Conservation (phyloP, 2,888 invertebrate species). For the Scelioninae gen. 1 region DNA sequence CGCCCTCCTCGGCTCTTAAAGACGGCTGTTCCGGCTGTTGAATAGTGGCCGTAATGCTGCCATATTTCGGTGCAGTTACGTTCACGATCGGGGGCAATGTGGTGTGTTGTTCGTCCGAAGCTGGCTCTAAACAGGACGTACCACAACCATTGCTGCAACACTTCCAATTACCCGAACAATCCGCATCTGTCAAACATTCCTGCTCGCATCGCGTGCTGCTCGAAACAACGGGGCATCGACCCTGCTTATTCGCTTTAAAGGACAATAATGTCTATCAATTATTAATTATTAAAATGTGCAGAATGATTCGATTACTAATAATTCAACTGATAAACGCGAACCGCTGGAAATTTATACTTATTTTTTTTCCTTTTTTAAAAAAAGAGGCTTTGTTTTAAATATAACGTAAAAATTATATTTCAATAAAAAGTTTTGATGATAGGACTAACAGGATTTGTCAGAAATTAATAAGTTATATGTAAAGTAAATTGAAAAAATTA, state of each 20-base stretch:
- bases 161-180: conserved; percentile 91
- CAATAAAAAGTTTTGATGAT: no score
- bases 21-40: conserved; percentile 86
- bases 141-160: conserved; percentile 93
- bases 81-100: conserved; percentile 76
- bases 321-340: no score
- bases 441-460: no score
- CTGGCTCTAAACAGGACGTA: conserved; percentile 88
- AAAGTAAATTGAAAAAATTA: conserved; percentile 80
- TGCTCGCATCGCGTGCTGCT: conserved; percentile 86
- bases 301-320: no score
- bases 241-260: conserved; percentile 88
- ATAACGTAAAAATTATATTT: no score
- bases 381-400: no score
- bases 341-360: no score
- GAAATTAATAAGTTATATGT: neutral
- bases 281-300: conserved; percentile 1
- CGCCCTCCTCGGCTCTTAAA: conserved; percentile 89
- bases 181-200: conserved; percentile 92
- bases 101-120: conserved; percentile 83
- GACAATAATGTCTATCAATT: conserved; percentile 20
- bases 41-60: conserved; percentile 79
- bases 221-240: conserved; percentile 87
- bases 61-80: conserved; percentile 72
- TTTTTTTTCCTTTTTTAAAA: no score